phyloP scores from a whole-genome alignment of 2,113 vertebrate species.

The Seriola quinqueradiata region DNA sequence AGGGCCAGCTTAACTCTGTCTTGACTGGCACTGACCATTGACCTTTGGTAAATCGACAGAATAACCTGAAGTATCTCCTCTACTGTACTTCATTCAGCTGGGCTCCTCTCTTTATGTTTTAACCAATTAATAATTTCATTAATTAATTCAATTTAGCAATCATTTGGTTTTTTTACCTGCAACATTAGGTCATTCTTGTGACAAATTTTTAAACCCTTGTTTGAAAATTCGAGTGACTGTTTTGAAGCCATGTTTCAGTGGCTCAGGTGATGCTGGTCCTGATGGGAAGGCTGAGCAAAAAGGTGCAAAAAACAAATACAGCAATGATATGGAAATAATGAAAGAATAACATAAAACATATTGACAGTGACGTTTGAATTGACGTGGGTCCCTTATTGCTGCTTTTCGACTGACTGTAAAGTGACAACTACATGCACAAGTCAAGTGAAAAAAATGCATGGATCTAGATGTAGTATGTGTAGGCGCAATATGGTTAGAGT shows the following conservation, averaged over 20 bases:
- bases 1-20: slow-evolving; percentile 83
- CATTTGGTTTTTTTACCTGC: not conserved
- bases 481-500: not conserved
- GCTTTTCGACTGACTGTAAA: slow-evolving; percentile 85
- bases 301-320: slow-evolving; percentile 76
- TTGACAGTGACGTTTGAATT: slow-evolving; percentile 89
- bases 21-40: slow-evolving; percentile 64
- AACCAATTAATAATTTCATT: no score
- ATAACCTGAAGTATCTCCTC: not conserved
- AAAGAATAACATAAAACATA: slow-evolving; percentile 82
- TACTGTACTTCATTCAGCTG: not conserved
- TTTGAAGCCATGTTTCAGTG: not conserved
- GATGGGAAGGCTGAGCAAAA: slow-evolving; percentile 30
- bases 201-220: not conserved
- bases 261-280: not conserved
- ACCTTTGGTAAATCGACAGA: slow-evolving; percentile 12
- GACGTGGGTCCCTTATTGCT: slow-evolving; percentile 90
- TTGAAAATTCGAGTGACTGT: not conserved
- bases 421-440: slow-evolving; percentile 8
- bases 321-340: slow-evolving; percentile 32
- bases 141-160: not conserved
- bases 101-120: not conserved
- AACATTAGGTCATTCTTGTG: not conserved
- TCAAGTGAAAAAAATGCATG: not conserved
- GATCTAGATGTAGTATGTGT: not conserved